A percentile compares a stretch with the other conserved stretches of the same genome.
phyloP scores from a whole-genome alignment of 2,113 vertebrate species.

The Neofelis nebulosa region DNA sequence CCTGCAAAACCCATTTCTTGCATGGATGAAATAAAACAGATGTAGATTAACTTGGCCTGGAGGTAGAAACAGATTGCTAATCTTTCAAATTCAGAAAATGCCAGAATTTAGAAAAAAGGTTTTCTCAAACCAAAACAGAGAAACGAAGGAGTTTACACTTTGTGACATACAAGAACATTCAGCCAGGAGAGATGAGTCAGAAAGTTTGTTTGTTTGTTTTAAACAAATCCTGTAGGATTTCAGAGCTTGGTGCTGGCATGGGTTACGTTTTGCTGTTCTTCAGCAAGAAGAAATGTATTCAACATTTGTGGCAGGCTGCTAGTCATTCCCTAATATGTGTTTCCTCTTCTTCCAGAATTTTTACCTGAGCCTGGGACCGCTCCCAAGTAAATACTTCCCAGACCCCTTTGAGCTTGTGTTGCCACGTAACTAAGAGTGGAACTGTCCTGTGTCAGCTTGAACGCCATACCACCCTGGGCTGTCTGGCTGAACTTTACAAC shows the following conservation, averaged over 20 bases:
- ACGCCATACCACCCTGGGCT: no score
- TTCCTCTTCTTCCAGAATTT: background rate
- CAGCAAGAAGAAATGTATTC: background rate
- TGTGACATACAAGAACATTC: background rate
- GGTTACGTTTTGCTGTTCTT: background rate
- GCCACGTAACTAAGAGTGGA: background rate
- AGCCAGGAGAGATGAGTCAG: background rate
- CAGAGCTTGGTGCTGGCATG: background rate
- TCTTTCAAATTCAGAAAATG: constrained; percentile 15
- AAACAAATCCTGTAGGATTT: background rate
- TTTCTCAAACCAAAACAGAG: constrained; percentile 11
- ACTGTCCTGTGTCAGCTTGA: background rate
- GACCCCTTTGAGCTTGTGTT: background rate
- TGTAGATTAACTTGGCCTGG: background rate
- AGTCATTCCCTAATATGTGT: background rate
- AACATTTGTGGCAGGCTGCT: background rate
- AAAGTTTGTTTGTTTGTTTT: background rate
- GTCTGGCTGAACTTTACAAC: background rate
- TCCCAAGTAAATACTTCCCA: background rate
- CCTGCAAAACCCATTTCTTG: constrained; percentile 14
- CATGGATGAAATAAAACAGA: background rate
- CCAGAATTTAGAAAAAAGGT: background rate
- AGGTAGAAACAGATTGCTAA: background rate
- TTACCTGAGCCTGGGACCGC: background rate
- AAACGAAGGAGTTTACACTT: background rate